These are phyloP conservation scores for Onychostruthus taczanowskii DNA, from an alignment of 2,113 vertebrate species.

Conservation along the genomic window DNA sequence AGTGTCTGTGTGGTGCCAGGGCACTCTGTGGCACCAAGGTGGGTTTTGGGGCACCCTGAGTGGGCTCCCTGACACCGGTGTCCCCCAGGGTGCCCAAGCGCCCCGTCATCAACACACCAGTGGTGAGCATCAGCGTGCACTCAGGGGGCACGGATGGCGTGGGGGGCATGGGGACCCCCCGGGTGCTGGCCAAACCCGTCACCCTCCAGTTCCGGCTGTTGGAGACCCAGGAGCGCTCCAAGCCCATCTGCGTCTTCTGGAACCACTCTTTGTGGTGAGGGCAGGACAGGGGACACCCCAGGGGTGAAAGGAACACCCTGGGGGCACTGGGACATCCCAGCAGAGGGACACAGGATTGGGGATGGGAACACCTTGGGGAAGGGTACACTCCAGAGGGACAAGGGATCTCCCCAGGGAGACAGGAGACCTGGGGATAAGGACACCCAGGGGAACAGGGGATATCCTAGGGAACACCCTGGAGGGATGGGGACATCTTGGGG, in stretches of 20 bases:
- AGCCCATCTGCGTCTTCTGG: slow-evolving; percentile 97
- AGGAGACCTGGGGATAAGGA: not conserved
- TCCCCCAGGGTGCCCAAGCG: slow-evolving; percentile 88
- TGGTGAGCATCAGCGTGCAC: slow-evolving; percentile 90
- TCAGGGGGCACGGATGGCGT: slow-evolving; percentile 45
- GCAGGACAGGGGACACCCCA: no score
- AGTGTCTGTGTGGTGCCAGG: not conserved
- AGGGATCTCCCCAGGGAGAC: not conserved
- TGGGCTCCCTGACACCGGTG: not conserved
- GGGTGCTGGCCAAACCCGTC: slow-evolving; percentile 83
- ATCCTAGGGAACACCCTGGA: no score
- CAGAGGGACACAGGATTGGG: not conserved
- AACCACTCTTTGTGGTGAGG: slow-evolving; percentile 92
- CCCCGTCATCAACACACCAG: slow-evolving; percentile 90
- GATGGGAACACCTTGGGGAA: not conserved
- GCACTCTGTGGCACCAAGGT: not conserved
- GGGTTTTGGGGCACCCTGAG: not conserved
- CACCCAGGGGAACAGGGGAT: not conserved
- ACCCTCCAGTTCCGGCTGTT: slow-evolving; percentile 93
- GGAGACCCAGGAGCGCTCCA: slow-evolving; percentile 89
- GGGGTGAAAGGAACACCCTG: not conserved
- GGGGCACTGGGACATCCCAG: not conserved
- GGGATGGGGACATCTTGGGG: not conserved
- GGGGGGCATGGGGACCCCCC: slow-evolving; percentile 64
- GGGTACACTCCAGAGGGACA: not conserved